Evolutionary conservation across 2,888 invertebrate species (phyloP), one percentile per base, ranked within the genome.

Genomic region (Agelastica alni): DNA sequence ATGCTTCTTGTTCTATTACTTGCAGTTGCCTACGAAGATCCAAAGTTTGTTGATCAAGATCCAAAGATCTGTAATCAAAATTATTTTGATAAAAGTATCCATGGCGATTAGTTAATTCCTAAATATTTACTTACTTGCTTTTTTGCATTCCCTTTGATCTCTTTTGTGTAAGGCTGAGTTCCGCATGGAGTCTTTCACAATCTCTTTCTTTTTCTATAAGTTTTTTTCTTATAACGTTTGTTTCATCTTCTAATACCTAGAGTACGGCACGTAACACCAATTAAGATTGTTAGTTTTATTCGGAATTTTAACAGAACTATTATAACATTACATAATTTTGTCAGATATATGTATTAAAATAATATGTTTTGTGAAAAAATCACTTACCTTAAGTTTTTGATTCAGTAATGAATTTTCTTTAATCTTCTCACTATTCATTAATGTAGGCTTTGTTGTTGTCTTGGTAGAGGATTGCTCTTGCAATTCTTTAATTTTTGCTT

Each of bases 141-240:
- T 85, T 85, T 48, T 84, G 78, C 48, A 83, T 81, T 59, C 79
- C 82, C 73, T 85, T 86, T 2, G 71, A 65, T 39, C 83, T 80
- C 71, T 85, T 85, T 65, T 83, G 83, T 9, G 81, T 77, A 13
- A 85, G 71, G 64, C 84, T 84, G 16, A 88, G 75, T 75, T 91
- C 89, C 1, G 87, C 83, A 63, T 88, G 85, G 47, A 93, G 77
- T 62, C 87, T 81, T 76, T 91, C 91, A 66, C 89, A 86, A 64
- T 89, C 88, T 63, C 88, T 81, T 75, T 93, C 93, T 73, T 91
- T 92, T 74, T 93, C 91, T 48, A 88, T 86, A 1, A 93, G 74
- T 70, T 89, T 88, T 72, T 87, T 88, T 57, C 88, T 80, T 18
- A 91, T 76, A 64, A 88, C 87, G 46, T 82, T 83, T 48, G 88